These are phyloP conservation scores for Python bivittatus DNA, from an alignment of 2,113 vertebrate genomes.

Conservation along the genomic window DNA sequence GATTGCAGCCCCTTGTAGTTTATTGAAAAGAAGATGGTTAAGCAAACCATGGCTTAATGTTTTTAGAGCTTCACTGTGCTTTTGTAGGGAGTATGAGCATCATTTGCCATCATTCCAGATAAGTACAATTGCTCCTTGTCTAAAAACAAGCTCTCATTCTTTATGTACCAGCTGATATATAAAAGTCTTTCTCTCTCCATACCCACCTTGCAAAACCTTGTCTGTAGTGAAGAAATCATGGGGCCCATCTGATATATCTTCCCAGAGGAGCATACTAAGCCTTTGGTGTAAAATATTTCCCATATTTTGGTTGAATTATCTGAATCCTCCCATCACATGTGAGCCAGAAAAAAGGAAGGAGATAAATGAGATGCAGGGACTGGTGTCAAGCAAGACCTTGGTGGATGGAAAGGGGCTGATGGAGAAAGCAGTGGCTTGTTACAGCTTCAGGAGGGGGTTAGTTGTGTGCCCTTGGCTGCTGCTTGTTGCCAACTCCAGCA, in stretches of 20 bases:
- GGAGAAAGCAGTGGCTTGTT: slow-evolving; percentile 37
- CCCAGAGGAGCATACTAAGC: background rate
- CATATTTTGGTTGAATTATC: background rate
- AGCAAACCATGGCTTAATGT: background rate
- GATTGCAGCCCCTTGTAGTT: background rate
- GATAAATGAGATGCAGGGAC: background rate
- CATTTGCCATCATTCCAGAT: no score
- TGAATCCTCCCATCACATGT: background rate
- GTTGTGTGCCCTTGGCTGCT: slow-evolving; percentile 53
- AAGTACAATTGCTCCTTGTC: no score
- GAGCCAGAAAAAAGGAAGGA: background rate
- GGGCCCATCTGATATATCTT: background rate
- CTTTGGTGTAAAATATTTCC: background rate
- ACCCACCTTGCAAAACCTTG: background rate
- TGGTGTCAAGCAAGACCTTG: background rate
- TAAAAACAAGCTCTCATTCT: background rate
- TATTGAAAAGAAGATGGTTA: background rate
- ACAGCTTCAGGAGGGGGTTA: slow-evolving; percentile 18
- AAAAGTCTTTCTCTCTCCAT: background rate
- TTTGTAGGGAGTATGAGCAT: background rate
- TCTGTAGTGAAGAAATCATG: background rate
- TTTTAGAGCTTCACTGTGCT: background rate
- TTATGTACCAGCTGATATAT: background rate
- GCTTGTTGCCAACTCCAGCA: slow-evolving; percentile 53
- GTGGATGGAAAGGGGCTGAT: slow-evolving; percentile 18